phyloP scores from a whole-genome alignment of 2,797 vertebrate species.

The Chromis chromis region DNA sequence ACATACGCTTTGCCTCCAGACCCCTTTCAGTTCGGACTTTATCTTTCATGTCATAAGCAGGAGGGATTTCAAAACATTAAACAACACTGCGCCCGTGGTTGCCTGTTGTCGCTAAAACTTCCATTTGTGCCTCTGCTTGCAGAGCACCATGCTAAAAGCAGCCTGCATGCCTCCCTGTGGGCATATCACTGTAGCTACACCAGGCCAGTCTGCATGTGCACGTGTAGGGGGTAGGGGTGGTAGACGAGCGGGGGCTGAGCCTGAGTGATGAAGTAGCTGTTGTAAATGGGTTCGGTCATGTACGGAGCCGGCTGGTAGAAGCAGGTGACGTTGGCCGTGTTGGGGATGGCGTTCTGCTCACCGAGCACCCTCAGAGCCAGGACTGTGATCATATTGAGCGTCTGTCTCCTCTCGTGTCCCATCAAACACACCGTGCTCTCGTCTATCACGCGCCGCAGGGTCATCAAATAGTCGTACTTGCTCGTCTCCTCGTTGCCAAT shows the following conservation, averaged over 20 bases:
- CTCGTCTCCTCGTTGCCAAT: conserved; percentile 91
- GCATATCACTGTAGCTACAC: conserved; percentile 80
- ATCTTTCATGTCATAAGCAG: conserved; percentile 55
- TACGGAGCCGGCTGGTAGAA: conserved; percentile 97
- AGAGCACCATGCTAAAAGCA: conserved; percentile 71
- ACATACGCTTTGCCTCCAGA: conserved; percentile 52
- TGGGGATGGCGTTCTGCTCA: conserved; percentile 97
- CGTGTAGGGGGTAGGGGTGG: conserved; percentile 90
- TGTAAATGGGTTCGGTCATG: conserved; percentile 90
- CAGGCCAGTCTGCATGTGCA: conserved; percentile 88
- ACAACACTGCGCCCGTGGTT: conserved; percentile 62
- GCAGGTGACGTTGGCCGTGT: conserved; percentile 92
- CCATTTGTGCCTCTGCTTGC: conserved; percentile 60
- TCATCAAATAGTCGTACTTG: conserved; percentile 98
- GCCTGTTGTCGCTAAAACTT: conserved; percentile 67
- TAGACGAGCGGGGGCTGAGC: conserved; percentile 89
- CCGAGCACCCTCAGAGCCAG: conserved; percentile 95
- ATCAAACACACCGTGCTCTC: conserved; percentile 97
- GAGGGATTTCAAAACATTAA: conserved; percentile 72
- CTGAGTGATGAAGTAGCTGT: conserved; percentile 90
- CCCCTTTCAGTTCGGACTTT: conserved; percentile 42
- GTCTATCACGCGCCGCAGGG: conserved; percentile 91
- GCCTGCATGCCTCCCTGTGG: conserved; percentile 61
- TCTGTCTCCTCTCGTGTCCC: conserved; percentile 93
- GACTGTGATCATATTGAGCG: conserved; percentile 96